Conservation (phyloP, 1,140 invertebrate genomes). For the Drosophila lacteicornis region DNA sequence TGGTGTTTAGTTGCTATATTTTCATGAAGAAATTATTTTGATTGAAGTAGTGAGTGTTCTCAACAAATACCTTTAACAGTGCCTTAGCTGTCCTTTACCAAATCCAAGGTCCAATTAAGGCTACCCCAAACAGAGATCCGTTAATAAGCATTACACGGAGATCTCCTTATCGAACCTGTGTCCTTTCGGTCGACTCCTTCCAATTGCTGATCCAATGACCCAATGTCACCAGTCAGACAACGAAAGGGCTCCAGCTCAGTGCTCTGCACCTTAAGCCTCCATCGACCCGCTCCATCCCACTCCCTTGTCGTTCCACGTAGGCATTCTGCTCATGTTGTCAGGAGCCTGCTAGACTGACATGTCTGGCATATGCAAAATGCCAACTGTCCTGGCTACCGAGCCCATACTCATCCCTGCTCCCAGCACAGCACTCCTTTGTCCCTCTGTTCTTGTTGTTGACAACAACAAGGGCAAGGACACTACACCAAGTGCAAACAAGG, state of each 20-base stretch:
- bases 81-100: background rate
- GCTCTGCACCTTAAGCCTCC: conserved; percentile 5
- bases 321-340: conserved; percentile 40
- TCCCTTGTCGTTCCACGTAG: conserved; percentile 30
- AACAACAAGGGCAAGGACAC: conserved; percentile 75
- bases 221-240: conserved; percentile 33
- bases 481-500: conserved; percentile 71
- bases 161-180: background rate
- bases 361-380: conserved; percentile 75
- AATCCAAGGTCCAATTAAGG: background rate
- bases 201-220: conserved; percentile 49
- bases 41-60: background rate
- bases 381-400: conserved; percentile 42
- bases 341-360: conserved; percentile 51
- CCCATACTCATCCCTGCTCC: background rate
- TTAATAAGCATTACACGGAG: background rate
- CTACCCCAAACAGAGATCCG: background rate
- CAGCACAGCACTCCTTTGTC: conserved; percentile 12
- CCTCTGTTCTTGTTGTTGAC: conserved; percentile 25
- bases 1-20: background rate
- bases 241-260: conserved; percentile 5
- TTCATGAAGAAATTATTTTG: background rate
- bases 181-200: conserved; percentile 3
- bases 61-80: background rate
- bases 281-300: conserved; percentile 2